These are phyloP conservation scores for Monopis laevigella DNA, from an alignment of 2,888 invertebrate species.

Conservation along the genomic window DNA sequence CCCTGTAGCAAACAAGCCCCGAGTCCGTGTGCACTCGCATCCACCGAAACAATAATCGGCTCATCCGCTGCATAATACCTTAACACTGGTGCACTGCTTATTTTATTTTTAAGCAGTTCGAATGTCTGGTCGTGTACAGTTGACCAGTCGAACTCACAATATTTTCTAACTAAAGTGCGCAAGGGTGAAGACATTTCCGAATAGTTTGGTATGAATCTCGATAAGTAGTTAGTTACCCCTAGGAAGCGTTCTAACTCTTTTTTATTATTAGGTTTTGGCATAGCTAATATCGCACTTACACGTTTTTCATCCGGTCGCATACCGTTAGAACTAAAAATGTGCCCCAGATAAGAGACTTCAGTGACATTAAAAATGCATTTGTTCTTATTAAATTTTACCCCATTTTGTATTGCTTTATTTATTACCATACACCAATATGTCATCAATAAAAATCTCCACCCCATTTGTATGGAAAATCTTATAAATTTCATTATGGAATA, in stretches of 20 bases:
- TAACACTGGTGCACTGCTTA: slow-evolving; percentile 13
- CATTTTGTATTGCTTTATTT: too few species aligned
- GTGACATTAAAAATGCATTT: too few species aligned
- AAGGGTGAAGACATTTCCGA: slow-evolving; percentile 7
- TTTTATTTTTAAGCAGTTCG: slow-evolving; percentile 8
- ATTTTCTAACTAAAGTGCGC: slow-evolving; percentile 13
- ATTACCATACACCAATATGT: slow-evolving; percentile 12
- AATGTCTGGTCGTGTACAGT: slow-evolving; percentile 9
- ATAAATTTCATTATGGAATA: slow-evolving; percentile 18
- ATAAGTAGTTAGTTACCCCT: slow-evolving; percentile 15
- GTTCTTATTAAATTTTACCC: too few species aligned
- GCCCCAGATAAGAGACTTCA: too few species aligned
- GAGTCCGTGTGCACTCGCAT: slow-evolving; percentile 14
- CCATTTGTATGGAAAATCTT: slow-evolving; percentile 16
- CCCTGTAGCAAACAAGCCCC: slow-evolving; percentile 15
- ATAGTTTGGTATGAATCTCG: slow-evolving; percentile 14
- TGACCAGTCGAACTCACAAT: slow-evolving; percentile 12
- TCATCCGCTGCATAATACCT: slow-evolving; percentile 13
- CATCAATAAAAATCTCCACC: slow-evolving; percentile 14
- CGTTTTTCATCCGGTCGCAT: too few species aligned
- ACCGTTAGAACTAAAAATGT: too few species aligned
- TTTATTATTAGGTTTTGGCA: too few species aligned
- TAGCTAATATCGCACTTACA: too few species aligned
- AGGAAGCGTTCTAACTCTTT: too few species aligned
- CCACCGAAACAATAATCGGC: slow-evolving; percentile 15